Percentiles rank a stretch among this genome's conserved stretches.
These are phyloP conservation scores for Lasius fuliginosus DNA, from an alignment of 2,888 invertebrate genomes.

Conservation along the genomic window DNA sequence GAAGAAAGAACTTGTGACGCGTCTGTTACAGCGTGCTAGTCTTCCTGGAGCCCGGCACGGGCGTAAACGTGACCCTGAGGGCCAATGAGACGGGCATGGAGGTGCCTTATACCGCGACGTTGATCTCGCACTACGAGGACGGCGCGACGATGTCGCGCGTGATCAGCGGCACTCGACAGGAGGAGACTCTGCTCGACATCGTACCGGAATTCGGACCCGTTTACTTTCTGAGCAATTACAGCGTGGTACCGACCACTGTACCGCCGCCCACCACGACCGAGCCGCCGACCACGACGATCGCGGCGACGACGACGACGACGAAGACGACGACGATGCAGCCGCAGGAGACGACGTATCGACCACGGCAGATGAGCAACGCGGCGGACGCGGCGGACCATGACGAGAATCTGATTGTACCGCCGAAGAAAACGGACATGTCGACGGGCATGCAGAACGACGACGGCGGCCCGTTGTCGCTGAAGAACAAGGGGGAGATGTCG, in stretches of 20 bases:
- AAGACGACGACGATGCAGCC: constrained; percentile 86
- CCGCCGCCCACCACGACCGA: constrained; percentile 87
- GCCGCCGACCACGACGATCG: constrained; percentile 86
- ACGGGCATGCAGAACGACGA: constrained; percentile 84
- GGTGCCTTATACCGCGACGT: constrained; percentile 91
- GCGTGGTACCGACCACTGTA: constrained; percentile 92
- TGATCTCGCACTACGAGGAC: constrained; percentile 91
- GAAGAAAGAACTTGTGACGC: neutral
- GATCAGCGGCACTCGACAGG: constrained; percentile 89
- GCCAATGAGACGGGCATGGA: constrained; percentile 92
- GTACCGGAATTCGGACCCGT: constrained; percentile 91
- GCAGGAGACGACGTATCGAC: constrained; percentile 87
- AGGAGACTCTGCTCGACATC: constrained; percentile 90
- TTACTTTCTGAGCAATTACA: constrained; percentile 92
- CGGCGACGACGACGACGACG: constrained; percentile 89
- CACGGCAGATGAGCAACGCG: constrained; percentile 15
- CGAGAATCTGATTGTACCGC: constrained; percentile 85
- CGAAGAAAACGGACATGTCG: constrained; percentile 84
- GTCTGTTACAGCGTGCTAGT: constrained; percentile 87
- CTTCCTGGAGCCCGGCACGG: constrained; percentile 92
- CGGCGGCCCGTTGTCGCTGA: constrained; percentile 80
- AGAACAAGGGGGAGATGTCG: constrained; percentile 78
- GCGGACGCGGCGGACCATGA: constrained; percentile 80
- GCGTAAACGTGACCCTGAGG: constrained; percentile 92
- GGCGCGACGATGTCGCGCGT: constrained; percentile 88